A percentile compares a stretch with the other conserved stretches of the same genome.
Conservation (phyloP, 37 sponge, comb jelly and placozoan genomes). For the Haliclona indistincta region DNA sequence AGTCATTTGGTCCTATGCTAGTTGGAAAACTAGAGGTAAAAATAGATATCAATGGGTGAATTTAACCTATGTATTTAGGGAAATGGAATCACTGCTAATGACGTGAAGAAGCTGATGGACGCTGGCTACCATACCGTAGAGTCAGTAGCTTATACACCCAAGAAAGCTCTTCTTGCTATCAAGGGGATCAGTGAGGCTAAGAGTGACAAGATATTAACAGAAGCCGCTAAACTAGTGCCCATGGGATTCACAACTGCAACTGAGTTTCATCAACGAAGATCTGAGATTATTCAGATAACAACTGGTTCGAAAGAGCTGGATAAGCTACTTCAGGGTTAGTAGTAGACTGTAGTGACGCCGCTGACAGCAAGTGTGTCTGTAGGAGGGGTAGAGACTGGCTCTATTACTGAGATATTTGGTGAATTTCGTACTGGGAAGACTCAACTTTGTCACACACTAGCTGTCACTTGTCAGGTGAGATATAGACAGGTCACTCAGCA, state of each 20-base stretch:
- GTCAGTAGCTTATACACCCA: conserved; percentile 97
- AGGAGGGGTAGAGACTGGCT: conserved; percentile 98
- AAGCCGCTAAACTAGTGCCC: conserved; percentile 92
- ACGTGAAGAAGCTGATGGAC: conserved; percentile 95
- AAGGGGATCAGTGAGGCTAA: conserved; percentile 99
- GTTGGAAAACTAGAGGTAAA: conserved; percentile 64
- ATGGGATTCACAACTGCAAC: conserved; percentile 99
- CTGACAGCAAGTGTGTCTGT: not conserved
- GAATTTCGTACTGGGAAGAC: conserved; percentile 99
- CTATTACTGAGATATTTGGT: conserved; percentile 99
- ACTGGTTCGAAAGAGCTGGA: conserved; percentile 98
- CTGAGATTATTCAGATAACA: conserved; percentile 96
- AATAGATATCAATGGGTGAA: not conserved
- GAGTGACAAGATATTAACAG: conserved; percentile 94
- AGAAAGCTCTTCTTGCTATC: conserved; percentile 90
- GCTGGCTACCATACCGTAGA: conserved; percentile 98
- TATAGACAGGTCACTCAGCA: not conserved
- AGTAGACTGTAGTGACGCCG: not conserved
- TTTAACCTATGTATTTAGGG: conserved; percentile 42
- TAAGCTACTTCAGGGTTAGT: conserved; percentile 86
- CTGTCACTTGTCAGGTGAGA: conserved; percentile 95
- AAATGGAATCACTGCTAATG: conserved; percentile 87
- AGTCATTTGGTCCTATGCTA: conserved; percentile 67
- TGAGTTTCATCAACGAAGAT: conserved; percentile 93
- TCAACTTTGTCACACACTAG: conserved; percentile 97